Percentiles rank a stretch among this genome's conserved stretches.
phyloP scores from a whole-genome alignment of 1,140 invertebrate genomes.

The Drosophila asahinai region DNA sequence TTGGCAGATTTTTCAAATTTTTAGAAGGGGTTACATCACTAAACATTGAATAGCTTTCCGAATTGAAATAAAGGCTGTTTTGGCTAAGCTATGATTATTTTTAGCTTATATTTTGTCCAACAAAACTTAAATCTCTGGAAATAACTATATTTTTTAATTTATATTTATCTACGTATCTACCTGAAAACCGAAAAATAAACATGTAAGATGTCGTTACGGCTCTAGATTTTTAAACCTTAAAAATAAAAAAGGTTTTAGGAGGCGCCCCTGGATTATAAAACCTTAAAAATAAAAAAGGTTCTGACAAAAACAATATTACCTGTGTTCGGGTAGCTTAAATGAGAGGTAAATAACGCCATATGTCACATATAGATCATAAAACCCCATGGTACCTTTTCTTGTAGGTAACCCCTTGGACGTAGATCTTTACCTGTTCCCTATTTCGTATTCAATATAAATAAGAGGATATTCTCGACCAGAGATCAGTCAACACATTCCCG shows the following conservation, averaged over 20 bases:
- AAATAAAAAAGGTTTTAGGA: not conserved
- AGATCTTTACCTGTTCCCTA: not conserved
- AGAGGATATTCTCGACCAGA: too few species aligned
- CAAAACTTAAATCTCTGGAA: too few species aligned
- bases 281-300: not conserved
- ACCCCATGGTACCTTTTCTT: not conserved
- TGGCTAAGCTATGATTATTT: too few species aligned
- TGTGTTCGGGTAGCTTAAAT: slow-evolving; percentile 4
- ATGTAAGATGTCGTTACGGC: not conserved
- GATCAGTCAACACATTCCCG: slow-evolving; percentile 28
- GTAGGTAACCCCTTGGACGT: slow-evolving; percentile 2
- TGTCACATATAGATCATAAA: slow-evolving; percentile 11
- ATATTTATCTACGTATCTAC: not conserved
- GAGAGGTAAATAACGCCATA: not conserved
- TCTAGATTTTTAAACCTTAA: not conserved
- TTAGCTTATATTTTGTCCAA: too few species aligned
- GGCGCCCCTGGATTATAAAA: not conserved
- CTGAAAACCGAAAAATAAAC: not conserved
- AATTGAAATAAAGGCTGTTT: too few species aligned
- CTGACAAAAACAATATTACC: not conserved
- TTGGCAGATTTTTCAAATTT: too few species aligned
- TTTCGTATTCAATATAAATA: slow-evolving; percentile 41
- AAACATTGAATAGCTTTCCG: too few species aligned
- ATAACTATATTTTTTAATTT: not conserved
- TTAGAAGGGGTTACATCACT: too few species aligned